Conservation (phyloP, 2,888 invertebrate species). For the Rhingia campestris region DNA sequence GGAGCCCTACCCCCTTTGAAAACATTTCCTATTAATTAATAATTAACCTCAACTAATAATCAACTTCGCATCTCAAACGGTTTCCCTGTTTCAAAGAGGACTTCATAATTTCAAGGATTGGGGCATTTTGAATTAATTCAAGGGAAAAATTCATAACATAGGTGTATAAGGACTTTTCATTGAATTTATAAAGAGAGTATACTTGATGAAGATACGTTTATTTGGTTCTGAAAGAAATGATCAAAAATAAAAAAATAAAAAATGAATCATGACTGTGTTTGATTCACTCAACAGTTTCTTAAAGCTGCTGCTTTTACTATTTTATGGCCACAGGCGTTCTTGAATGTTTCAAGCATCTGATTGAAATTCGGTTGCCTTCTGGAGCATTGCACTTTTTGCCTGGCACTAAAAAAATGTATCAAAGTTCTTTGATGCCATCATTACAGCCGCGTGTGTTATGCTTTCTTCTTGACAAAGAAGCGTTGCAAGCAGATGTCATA, state of each 20-base stretch:
- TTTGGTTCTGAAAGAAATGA: slow-evolving; percentile 69
- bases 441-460: too few species aligned
- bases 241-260: slow-evolving; percentile 62
- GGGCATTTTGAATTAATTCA: not conserved
- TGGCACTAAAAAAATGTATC: too few species aligned
- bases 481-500: too few species aligned
- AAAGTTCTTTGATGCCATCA: too few species aligned
- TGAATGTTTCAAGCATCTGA: too few species aligned
- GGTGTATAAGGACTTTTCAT: slow-evolving; percentile 42
- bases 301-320: too few species aligned
- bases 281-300: too few species aligned
- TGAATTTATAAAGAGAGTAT: slow-evolving; percentile 52
- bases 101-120: not conserved
- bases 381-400: too few species aligned
- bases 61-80: slow-evolving; percentile 41
- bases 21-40: slow-evolving; percentile 33
- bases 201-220: slow-evolving; percentile 47
- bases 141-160: slow-evolving; percentile 48
- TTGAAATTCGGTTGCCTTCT: too few species aligned
- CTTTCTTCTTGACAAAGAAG: too few species aligned
- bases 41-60: slow-evolving; percentile 25
- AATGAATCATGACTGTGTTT: too few species aligned
- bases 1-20: slow-evolving; percentile 4
- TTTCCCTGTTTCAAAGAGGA: slow-evolving; percentile 28
- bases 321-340: too few species aligned